Evolutionary conservation across 2,888 invertebrate genomes (phyloP).

Genomic region (Brachylomia viminalis): DNA sequence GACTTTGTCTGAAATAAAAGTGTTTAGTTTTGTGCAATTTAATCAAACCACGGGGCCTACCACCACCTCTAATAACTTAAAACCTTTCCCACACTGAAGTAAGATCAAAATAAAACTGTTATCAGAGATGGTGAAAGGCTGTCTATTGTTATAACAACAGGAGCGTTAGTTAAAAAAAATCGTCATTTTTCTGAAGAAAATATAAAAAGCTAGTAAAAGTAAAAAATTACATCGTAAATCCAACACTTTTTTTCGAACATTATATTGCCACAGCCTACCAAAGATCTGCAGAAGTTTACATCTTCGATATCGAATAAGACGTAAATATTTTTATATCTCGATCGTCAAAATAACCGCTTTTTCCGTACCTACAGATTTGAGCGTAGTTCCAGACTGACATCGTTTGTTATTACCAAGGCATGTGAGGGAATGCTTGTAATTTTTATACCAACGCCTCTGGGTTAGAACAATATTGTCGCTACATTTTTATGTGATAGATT

Average conservation of each 20-base stretch:
- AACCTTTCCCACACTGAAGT: not conserved
- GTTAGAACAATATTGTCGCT: slow-evolving; percentile 64
- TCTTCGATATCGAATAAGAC: slow-evolving; percentile 43
- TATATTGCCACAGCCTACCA: slow-evolving; percentile 30
- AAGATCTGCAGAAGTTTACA: slow-evolving; percentile 39
- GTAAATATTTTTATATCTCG: slow-evolving; percentile 53
- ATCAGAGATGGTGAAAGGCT: too few species aligned
- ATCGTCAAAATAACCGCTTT: slow-evolving; percentile 45
- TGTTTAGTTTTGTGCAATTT: not conserved
- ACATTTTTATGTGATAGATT: slow-evolving; percentile 61
- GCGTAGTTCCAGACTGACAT: slow-evolving; percentile 58
- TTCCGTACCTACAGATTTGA: slow-evolving; percentile 61
- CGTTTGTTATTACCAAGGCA: slow-evolving; percentile 71
- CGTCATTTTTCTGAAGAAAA: not conserved
- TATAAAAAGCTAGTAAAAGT: not conserved
- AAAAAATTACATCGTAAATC: slow-evolving; percentile 25
- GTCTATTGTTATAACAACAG: too few species aligned
- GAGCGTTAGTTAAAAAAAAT: too few species aligned
- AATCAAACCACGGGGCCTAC: not conserved
- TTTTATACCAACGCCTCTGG: slow-evolving; percentile 70
- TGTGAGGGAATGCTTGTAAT: slow-evolving; percentile 71
- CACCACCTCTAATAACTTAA: not conserved
- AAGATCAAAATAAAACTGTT: not conserved
- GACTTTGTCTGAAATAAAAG: not conserved
- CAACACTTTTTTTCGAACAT: slow-evolving; percentile 17